A percentile compares a stretch with the other conserved stretches of the same genome.
These are phyloP conservation scores for Meloidogyne chitwoodi DNA, from an alignment of 1,140 invertebrate genomes.

Conservation along the genomic window DNA sequence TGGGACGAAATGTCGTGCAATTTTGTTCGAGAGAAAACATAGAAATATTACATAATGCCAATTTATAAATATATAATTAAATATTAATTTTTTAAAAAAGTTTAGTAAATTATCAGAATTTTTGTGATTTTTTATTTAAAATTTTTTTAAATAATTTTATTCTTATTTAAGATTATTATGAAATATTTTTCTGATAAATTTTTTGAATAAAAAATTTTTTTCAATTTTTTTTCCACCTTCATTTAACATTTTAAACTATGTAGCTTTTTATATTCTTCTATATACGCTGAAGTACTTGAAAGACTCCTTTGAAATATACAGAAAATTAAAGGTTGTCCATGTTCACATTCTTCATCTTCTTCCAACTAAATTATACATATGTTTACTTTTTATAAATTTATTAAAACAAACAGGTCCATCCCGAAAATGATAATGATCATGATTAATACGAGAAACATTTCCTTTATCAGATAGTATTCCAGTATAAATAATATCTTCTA, in stretches of 20 bases:
- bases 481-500: neutral
- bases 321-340: neutral
- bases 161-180: too few species aligned
- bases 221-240: too few species aligned
- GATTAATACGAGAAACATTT: neutral
- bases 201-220: too few species aligned
- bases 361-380: neutral
- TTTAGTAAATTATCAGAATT: too few species aligned
- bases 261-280: neutral
- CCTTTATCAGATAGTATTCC: neutral
- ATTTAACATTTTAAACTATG: neutral
- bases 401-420: neutral
- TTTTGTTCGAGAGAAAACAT: too few species aligned
- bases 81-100: too few species aligned
- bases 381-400: neutral
- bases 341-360: neutral
- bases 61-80: too few species aligned
- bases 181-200: too few species aligned
- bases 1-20: too few species aligned
- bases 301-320: neutral
- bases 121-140: too few species aligned
- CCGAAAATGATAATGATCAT: neutral
- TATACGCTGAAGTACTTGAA: neutral
- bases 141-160: too few species aligned
- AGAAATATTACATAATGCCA: too few species aligned